Evolutionary conservation across 2,888 invertebrate genomes (phyloP), one percentile per base, ranked within the genome.

Genomic region (Molanna angustata): DNA sequence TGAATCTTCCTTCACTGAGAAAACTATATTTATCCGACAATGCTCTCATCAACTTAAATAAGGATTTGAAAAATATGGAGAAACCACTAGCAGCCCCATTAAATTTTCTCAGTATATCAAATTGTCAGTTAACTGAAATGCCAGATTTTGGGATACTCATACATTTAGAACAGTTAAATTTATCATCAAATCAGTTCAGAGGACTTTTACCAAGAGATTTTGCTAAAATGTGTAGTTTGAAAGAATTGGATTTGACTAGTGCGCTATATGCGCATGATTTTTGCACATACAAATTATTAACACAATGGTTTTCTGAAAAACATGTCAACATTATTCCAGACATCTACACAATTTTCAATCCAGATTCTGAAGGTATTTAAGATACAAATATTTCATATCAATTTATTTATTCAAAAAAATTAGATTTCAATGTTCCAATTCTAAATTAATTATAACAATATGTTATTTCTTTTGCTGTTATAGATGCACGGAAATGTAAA

Each of bases 131-230:
- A 27, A 69, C 68, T 13, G 69, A 72, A 50, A 66, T 87, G 33
- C 86, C 86, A 1, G 67, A 79, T 61, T 72, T 85, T 65, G 84
- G 84, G 2, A 67, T 72, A 21, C 62, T 84, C 14, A 81, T 86
- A 11, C 76, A 79, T 41, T 64, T 87, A 27, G 63, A 68, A 49
- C 69, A 78, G 43, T 76, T 86, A 52, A 86, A 87, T 63, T 75
- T 85, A 35, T 85, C 86, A 0, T 64, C 69, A 41, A 86, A 86
- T 65, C 69, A 72, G 0, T 69, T 87, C 41, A 63, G 50, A 1
- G 62, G 63, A 2, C 60, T 83, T 1, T 70, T 69, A 3, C 71
- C 80, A 3, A 68, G 73, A 19, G 78, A 80, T 47, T 73, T 87
- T 58, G 81, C 84, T 0, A 69, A 76, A 2, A 76, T 84, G 70